These are phyloP conservation scores for Pseudomyrmex cubaensis DNA, from an alignment of 1,140 invertebrate genomes.

Conservation along the genomic window DNA sequence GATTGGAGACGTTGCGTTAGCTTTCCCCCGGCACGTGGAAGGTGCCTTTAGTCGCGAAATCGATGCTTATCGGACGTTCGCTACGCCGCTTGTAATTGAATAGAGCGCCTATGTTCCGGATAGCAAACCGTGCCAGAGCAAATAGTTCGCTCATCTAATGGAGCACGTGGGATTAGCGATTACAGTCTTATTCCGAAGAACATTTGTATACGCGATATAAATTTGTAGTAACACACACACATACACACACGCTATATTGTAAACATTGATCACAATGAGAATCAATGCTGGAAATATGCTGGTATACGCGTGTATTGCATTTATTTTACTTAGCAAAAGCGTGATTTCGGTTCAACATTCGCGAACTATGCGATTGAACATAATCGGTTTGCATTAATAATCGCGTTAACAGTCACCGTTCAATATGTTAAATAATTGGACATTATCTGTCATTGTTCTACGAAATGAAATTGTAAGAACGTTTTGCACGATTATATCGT, in stretches of 20 bases:
- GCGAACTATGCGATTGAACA: too few species aligned
- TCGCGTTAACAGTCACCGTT: too few species aligned
- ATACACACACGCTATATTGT: background rate
- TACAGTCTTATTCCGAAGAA: conserved; percentile 34
- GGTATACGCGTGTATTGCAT: background rate
- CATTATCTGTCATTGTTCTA: background rate
- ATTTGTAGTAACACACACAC: conserved; percentile 2
- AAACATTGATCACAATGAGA: background rate
- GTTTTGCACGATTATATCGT: background rate
- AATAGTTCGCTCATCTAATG: conserved; percentile 45
- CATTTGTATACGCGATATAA: conserved; percentile 25
- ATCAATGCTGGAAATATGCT: conserved; percentile 9
- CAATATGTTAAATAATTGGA: background rate
- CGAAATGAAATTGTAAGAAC: conserved; percentile 26
- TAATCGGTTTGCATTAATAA: too few species aligned
- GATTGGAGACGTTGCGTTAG: conserved; percentile 51
- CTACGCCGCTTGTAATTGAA: conserved; percentile 49
- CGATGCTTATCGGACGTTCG: conserved; percentile 54
- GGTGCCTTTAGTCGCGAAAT: conserved; percentile 41
- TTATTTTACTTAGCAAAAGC: conserved; percentile 1
- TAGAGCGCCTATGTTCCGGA: conserved; percentile 53
- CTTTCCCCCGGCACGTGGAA: conserved; percentile 39
- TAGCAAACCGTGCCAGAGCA: conserved; percentile 28
- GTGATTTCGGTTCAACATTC: background rate
- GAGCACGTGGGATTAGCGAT: conserved; percentile 38